Evolutionary conservation across 2,797 vertebrate species (phyloP), one percentile per base, ranked within the genome.

Genomic region (Aselliscus stoliczkanus): DNA sequence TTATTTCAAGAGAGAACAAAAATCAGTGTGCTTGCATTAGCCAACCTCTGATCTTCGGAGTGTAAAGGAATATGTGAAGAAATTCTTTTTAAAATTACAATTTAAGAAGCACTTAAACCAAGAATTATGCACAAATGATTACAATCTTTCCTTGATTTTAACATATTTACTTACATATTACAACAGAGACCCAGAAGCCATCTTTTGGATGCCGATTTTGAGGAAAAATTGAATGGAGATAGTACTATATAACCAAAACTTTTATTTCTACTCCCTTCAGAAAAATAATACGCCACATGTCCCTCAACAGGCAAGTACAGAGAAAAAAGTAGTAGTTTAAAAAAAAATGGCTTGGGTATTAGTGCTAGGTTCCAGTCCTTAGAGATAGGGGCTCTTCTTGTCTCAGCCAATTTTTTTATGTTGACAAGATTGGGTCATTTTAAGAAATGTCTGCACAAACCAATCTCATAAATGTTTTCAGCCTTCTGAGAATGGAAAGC

Each of bases 391-490:
- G 37, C 62, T 77, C 72, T 89, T 13, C 25, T 42, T 50, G 18
- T 94, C n/a, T 88, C 70, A 56, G 70, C 21, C 12, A 64, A 52
- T 52, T 82, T 90, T 88, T 67, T 89, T 44, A 81, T 42, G 56
- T 15, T 88, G 23, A 79, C 27, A 91, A 88, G 42, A 93, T 18
- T 65, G 37, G 3, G 14, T 31, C 34, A 88, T 83, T 90, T 96
- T 88, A 88, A 81, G 70, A 95, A 95, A 95, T 56, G 14, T 34
- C 9, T 76, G 12, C 5, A 93, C n/a, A 83, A 92, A 83, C 23
- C 20, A 69, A 58, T 58, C 18, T 76, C 64, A 92, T 73, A 86
- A 92, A 90, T 92, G 34, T 50, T 44, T 50, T 54, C 42, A 85
- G 70, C 12, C 31, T 44, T 50, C 50, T 83, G 29, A 70, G 7